phyloP scores from a whole-genome alignment of 2,888 invertebrate genomes.

The Tolmerus cingulatus region DNA sequence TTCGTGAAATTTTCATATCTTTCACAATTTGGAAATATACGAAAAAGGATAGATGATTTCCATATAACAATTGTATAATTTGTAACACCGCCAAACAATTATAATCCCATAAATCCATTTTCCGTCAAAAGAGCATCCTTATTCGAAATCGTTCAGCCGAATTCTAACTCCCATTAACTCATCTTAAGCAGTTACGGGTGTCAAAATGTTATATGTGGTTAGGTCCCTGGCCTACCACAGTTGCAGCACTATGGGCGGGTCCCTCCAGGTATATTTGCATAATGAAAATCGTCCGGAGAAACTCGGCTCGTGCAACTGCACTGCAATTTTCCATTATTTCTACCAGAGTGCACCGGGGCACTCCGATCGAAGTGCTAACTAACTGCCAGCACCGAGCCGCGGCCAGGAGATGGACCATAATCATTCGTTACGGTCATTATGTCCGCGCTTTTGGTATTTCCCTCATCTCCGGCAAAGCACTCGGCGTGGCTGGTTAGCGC shows the following conservation, averaged over 20 bases:
- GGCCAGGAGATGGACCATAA: background rate
- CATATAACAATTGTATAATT: background rate
- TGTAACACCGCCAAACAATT: background rate
- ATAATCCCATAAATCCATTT: background rate
- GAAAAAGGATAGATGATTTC: no score
- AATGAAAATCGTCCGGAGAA: constrained; percentile 16
- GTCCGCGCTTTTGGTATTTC: background rate
- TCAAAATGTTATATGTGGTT: background rate
- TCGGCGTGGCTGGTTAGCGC: background rate
- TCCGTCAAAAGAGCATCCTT: background rate
- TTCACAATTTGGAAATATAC: no score
- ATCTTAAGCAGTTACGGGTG: background rate
- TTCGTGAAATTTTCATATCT: no score
- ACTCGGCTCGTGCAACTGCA: background rate
- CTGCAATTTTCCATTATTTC: constrained; percentile 12
- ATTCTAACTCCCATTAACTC: background rate
- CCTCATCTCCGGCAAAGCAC: background rate
- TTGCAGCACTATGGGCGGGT: background rate
- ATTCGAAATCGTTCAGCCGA: background rate
- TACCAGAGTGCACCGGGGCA: background rate
- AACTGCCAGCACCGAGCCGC: background rate
- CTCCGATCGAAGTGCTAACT: background rate
- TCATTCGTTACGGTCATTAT: background rate
- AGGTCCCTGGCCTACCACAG: background rate
- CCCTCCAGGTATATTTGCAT: constrained; percentile 1